Percentiles rank a stretch among this genome's conserved stretches.
phyloP scores from a whole-genome alignment of 2,797 vertebrate genomes.

The Agapornis canus region DNA sequence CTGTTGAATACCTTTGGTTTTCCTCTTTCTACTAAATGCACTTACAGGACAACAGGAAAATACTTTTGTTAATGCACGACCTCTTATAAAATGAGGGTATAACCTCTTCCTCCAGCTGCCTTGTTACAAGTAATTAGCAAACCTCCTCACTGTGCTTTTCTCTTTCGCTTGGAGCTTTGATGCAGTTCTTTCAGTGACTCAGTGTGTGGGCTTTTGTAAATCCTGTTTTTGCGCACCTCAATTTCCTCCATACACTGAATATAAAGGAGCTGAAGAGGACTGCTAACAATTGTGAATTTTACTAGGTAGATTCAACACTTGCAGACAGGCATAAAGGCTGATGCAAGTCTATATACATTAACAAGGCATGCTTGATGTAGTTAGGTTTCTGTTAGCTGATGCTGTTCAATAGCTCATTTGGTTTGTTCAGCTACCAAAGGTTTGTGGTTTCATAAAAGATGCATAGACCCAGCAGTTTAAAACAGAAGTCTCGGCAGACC shows the following conservation, averaged over 20 bases:
- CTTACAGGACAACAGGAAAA: neutral
- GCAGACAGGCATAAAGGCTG: neutral
- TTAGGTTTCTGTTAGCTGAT: neutral
- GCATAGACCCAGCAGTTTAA: neutral
- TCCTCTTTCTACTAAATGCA: neutral
- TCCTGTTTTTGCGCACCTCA: neutral
- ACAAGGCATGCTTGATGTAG: neutral
- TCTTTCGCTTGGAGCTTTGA: neutral
- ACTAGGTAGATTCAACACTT: neutral
- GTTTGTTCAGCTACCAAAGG: neutral
- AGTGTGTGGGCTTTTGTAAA: constrained; percentile 15
- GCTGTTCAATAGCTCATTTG: neutral
- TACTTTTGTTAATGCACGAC: neutral
- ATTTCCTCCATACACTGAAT: neutral
- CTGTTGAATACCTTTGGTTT: neutral
- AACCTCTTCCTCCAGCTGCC: neutral
- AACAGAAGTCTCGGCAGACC: neutral
- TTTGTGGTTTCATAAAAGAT: neutral
- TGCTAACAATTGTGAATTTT: neutral
- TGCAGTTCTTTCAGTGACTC: neutral
- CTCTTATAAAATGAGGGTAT: neutral
- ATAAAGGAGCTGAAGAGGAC: neutral
- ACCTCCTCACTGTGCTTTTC: neutral
- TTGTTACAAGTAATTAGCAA: constrained; percentile 7
- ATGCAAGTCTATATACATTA: neutral